Evolutionary conservation across 2,113 vertebrate species (phyloP), one percentile per base, ranked within the genome.

Genomic region (Clupea harengus): DNA sequence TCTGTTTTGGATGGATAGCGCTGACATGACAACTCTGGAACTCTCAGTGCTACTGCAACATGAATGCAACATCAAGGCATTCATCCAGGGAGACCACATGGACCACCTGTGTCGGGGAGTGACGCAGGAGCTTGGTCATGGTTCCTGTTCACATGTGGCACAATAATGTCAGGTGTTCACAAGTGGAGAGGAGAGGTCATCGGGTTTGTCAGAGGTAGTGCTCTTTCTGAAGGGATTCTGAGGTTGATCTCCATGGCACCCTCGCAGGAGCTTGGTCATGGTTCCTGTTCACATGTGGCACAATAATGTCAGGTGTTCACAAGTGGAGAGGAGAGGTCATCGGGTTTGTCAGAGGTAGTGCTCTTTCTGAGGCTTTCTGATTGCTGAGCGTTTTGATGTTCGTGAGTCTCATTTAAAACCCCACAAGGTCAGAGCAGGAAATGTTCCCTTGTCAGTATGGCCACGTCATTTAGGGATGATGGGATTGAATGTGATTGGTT

Each of bases 11-110:
- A 75, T 84, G 85, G 84, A 54, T 87, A 87, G 86, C 90, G 90
- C 92, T 91, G 91, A 92, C 89, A 88, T 54, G 85, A 87, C 91
- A 91, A 87, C 88, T 92, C 89, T 92, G 13, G 49, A 94, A 89
- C 89, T 83, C 82, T 90, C 85, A 85, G 44, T 86, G 84, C 84
- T 44, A 86, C 86, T 88, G 50, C 84, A 87, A 78, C 85, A 86
- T 82, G 22, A 8, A 92, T 87, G 81, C 85, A 78, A 54, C 82
- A 87, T 89, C 84, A 88, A 88, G 92, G 89, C 88, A 86, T 88
- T 86, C 88, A 83, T 89, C 87, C 89, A 91, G 87, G 84, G 92
- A 88, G 81, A 85, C 87, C 85, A 80, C 85, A 46, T 13, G 57
- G 82, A 50, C 84, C 83, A 89, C 86, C 84, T 90, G 75, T 82